Evolutionary conservation across 1,140 invertebrate genomes (phyloP).

Genomic region (Calliopsis andreniformis): DNA sequence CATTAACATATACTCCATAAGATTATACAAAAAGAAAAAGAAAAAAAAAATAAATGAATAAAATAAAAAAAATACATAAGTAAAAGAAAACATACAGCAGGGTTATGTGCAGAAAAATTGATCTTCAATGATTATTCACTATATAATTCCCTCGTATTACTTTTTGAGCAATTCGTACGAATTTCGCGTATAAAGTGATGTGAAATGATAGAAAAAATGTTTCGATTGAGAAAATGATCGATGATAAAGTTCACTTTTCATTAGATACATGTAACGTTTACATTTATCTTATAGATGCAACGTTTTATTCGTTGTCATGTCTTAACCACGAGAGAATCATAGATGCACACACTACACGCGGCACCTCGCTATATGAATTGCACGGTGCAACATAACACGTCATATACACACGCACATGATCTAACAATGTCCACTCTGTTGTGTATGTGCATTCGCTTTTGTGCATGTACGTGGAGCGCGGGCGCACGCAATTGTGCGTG

Average conservation of each 20-base stretch:
- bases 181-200: not conserved
- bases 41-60: not conserved
- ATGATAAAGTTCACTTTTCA: not conserved
- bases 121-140: not conserved
- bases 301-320: constrained; percentile 10
- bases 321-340: constrained; percentile 17
- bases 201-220: not conserved
- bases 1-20: not conserved
- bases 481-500: not conserved
- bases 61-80: not conserved
- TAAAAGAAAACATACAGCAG: not conserved
- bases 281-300: not conserved
- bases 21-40: not conserved
- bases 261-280: not conserved
- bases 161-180: not conserved
- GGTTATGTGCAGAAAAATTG: constrained; percentile 5
- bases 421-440: constrained; percentile 37
- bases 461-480: constrained; percentile 10
- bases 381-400: constrained; percentile 50
- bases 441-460: constrained; percentile 18
- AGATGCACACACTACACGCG: constrained; percentile 27
- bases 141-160: not conserved
- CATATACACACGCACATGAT: constrained; percentile 39
- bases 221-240: not conserved
- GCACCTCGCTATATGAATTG: constrained; percentile 29